Percentiles rank a stretch among this genome's conserved stretches.
Conservation (phyloP, 2,888 invertebrate species). For the Chesias legatella region DNA sequence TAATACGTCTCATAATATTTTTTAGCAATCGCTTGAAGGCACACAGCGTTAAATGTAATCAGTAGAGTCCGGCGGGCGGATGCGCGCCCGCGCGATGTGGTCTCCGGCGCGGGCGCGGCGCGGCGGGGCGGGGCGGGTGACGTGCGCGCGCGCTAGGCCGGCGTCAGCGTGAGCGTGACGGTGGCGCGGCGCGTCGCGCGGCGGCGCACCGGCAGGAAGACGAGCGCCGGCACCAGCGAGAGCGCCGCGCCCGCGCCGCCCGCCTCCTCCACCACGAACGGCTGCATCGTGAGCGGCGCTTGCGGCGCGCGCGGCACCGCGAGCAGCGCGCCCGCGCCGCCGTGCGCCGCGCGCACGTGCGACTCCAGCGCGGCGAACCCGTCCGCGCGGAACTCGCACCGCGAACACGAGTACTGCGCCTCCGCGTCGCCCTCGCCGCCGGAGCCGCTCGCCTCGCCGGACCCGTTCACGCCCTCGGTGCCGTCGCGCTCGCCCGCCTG, state of each 20-base stretch:
- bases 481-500: constrained; percentile 37
- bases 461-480: constrained; percentile 30
- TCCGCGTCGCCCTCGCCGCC: constrained; percentile 45
- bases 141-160: constrained; percentile 83
- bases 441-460: constrained; percentile 43
- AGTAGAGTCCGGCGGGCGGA: constrained; percentile 74
- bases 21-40: constrained; percentile 90
- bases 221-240: constrained; percentile 93
- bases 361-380: constrained; percentile 71
- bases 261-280: constrained; percentile 89
- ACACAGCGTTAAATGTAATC: constrained; percentile 87
- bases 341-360: constrained; percentile 72
- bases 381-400: constrained; percentile 72
- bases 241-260: constrained; percentile 65
- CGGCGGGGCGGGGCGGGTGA: constrained; percentile 29
- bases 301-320: constrained; percentile 83
- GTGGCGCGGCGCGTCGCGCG: constrained; percentile 92
- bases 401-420: constrained; percentile 70
- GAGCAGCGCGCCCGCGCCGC: constrained; percentile 74
- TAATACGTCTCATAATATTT: constrained; percentile 78
- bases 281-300: constrained; percentile 91
- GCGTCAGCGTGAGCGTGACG: constrained; percentile 95
- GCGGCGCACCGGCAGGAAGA: constrained; percentile 95
- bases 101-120: constrained; percentile 55
- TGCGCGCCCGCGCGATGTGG: constrained; percentile 58